These are phyloP conservation scores for Microcebus griseorufus DNA, from an alignment of 2,113 vertebrate genomes.

Conservation along the genomic window DNA sequence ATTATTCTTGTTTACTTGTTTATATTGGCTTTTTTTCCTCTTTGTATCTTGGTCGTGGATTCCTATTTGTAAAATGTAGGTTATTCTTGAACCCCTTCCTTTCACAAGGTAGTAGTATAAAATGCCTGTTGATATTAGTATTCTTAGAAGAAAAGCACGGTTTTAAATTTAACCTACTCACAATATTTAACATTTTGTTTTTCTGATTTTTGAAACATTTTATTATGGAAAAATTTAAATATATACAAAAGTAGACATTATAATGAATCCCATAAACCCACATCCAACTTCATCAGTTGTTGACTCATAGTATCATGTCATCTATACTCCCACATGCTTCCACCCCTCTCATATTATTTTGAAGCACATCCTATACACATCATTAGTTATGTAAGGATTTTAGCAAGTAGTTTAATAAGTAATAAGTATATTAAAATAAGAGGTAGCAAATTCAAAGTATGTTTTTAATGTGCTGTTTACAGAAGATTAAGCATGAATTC, in stretches of 20 bases:
- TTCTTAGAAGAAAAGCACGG: constrained; percentile 8
- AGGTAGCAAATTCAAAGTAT: neutral
- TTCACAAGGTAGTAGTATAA: neutral
- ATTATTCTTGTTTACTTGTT: neutral
- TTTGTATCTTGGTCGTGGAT: neutral
- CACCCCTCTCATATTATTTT: neutral
- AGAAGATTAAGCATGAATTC: neutral
- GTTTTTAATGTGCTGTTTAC: neutral
- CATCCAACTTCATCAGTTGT: neutral
- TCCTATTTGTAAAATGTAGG: neutral
- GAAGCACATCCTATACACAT: neutral
- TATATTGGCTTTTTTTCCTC: neutral
- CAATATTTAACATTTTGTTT: constrained; percentile 32
- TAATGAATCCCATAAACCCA: neutral
- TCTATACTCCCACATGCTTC: neutral
- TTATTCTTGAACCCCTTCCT: constrained; percentile 7
- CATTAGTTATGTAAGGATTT: neutral
- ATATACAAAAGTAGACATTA: neutral
- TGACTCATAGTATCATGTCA: neutral
- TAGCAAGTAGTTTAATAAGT: neutral
- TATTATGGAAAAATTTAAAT: neutral
- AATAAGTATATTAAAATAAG: neutral
- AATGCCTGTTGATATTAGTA: neutral
- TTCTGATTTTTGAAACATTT: constrained; percentile 17
- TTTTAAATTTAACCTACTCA: constrained; percentile 12